Percentiles rank a stretch among this genome's conserved stretches.
phyloP scores from a whole-genome alignment of 37 sponge, comb jelly and placozoan genomes.

The Cliona cf. orientalis region DNA sequence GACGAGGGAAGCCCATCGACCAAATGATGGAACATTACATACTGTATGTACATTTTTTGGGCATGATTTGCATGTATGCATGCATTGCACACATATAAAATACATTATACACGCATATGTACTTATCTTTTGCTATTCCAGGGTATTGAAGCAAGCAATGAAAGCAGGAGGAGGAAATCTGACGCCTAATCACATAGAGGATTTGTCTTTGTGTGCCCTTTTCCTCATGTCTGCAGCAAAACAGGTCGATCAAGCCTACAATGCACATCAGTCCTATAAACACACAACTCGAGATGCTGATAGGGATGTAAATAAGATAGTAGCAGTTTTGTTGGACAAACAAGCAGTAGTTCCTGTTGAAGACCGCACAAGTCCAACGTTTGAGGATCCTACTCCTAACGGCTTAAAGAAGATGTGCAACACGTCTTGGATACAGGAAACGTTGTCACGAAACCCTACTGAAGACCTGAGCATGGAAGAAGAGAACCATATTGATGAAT shows the following conservation, averaged over 20 bases:
- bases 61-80: too few relatives aligned
- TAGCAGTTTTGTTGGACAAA: not conserved
- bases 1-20: conserved; percentile 46
- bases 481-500: not conserved
- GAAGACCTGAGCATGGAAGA: not conserved
- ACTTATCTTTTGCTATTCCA: too few relatives aligned
- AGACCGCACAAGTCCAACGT: not conserved
- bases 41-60: conserved; percentile 8
- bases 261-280: not conserved
- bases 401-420: conserved; percentile 7
- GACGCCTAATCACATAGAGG: not conserved
- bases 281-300: conserved; percentile 5
- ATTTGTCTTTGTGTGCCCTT: not conserved
- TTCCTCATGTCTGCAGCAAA: conserved; percentile 22
- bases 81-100: too few relatives aligned
- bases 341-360: not conserved
- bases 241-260: conserved; percentile 7
- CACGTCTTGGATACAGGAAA: conserved; percentile 1
- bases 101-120: too few relatives aligned
- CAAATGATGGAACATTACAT: conserved; percentile 31
- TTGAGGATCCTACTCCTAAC: not conserved
- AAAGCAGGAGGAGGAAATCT: not conserved
- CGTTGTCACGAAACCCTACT: not conserved
- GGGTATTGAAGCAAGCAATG: conserved; percentile 10
- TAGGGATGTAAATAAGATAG: not conserved